Conservation (phyloP, 2,797 vertebrate species). For the Pachyuromys duprasi region DNA sequence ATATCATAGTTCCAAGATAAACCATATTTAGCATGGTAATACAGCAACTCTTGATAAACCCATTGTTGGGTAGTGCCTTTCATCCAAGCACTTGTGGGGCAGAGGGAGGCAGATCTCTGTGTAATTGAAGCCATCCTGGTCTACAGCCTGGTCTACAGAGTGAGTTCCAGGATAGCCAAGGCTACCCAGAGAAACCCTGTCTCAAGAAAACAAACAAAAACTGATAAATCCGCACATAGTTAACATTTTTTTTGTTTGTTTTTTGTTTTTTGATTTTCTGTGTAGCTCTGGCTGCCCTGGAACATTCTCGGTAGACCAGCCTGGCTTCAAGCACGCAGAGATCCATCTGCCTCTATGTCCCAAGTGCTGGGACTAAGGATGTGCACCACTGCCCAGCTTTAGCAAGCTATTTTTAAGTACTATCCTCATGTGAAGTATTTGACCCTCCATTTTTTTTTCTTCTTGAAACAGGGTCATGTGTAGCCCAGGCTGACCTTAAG, state of each 20-base stretch:
- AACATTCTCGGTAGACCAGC: not conserved
- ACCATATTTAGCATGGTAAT: not conserved
- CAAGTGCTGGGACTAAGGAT: not conserved
- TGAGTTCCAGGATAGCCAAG: not conserved
- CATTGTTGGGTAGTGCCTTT: not conserved
- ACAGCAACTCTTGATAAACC: slow-evolving; percentile 35
- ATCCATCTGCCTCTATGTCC: not conserved
- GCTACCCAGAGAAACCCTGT: not conserved
- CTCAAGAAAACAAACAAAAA: not conserved
- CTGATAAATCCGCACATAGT: not conserved
- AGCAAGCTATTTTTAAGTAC: not conserved
- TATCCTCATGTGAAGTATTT: not conserved
- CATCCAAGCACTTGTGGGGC: not conserved
- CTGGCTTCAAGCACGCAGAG: not conserved
- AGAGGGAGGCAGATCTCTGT: not conserved
- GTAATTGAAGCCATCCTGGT: not conserved
- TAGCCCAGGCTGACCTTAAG: not conserved
- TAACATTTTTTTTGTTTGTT: not conserved
- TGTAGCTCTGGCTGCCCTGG: not conserved
- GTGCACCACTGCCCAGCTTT: not conserved
- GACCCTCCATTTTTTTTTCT: not conserved
- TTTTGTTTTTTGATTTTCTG: not conserved
- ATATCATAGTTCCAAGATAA: not conserved
- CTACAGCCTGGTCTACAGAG: not conserved
- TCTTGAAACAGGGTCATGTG: not conserved